Evolutionary conservation across 2,888 invertebrate species (phyloP).

Genomic region (Agelastica alni): DNA sequence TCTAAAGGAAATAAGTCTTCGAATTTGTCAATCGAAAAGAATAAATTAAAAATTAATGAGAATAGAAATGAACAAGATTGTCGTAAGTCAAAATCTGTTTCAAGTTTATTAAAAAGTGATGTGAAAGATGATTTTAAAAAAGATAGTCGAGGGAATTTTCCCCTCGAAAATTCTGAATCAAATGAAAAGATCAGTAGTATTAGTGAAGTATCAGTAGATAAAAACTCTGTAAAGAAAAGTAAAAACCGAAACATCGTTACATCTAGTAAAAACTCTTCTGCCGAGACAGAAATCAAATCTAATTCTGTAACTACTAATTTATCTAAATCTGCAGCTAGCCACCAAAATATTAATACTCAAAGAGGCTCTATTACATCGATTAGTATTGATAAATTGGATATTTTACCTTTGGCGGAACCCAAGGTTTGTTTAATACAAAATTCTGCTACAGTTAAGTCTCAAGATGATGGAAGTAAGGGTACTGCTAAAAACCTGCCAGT

Average conservation of each 20-base stretch:
- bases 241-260: background rate
- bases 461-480: background rate
- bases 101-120: too few relatives aligned
- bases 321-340: conserved; percentile 9
- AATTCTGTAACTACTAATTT: conserved; percentile 2
- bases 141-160: background rate
- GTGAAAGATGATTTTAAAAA: too few relatives aligned
- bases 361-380: conserved; percentile 10
- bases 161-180: background rate
- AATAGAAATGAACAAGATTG: background rate
- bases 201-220: background rate
- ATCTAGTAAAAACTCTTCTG: conserved; percentile 12
- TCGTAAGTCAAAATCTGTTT: background rate
- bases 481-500: conserved; percentile 23
- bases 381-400: conserved; percentile 10
- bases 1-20: background rate
- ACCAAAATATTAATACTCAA: conserved; percentile 12
- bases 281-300: conserved; percentile 9
- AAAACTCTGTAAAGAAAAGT: background rate
- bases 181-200: background rate
- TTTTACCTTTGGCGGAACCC: conserved; percentile 28
- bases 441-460: background rate
- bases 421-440: conserved; percentile 27
- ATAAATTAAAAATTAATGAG: background rate
- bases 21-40: background rate